phyloP scores from a whole-genome alignment of 2,888 invertebrate genomes.

The Idaea biselata region DNA sequence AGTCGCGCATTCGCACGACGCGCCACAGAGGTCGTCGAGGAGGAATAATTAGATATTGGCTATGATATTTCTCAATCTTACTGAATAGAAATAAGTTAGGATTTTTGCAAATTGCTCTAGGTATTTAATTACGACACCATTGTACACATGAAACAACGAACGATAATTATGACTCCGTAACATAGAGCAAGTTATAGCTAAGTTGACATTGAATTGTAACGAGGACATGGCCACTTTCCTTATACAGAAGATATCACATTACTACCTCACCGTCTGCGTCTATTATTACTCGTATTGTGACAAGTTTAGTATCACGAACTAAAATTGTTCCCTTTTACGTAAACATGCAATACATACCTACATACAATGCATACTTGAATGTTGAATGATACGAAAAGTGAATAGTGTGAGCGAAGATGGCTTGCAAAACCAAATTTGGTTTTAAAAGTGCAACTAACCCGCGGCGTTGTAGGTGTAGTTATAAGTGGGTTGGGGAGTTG shows the following conservation, averaged over 20 bases:
- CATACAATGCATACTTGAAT: not conserved
- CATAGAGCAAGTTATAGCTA: not conserved
- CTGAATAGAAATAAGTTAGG: too few species aligned
- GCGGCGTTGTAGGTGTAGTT: constrained; percentile 20
- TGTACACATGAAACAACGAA: too few species aligned
- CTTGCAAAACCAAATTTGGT: not conserved
- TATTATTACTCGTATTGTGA: not conserved
- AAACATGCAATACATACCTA: too few species aligned
- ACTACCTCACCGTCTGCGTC: not conserved
- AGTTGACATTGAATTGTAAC: not conserved
- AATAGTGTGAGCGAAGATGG: too few species aligned
- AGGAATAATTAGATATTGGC: too few species aligned
- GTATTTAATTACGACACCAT: too few species aligned
- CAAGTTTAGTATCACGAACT: not conserved
- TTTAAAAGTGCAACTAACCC: constrained; percentile 9
- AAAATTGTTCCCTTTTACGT: not conserved
- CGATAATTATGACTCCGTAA: not conserved
- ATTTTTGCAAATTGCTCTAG: too few species aligned
- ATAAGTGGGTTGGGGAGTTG: too few species aligned
- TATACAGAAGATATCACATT: not conserved
- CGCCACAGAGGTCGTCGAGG: too few species aligned
- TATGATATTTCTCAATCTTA: too few species aligned
- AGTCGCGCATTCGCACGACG: too few species aligned
- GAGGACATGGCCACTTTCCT: not conserved
- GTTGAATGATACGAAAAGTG: not conserved